Conservation (phyloP, 2,888 invertebrate genomes). For the Drosophila austrosaltans region DNA sequence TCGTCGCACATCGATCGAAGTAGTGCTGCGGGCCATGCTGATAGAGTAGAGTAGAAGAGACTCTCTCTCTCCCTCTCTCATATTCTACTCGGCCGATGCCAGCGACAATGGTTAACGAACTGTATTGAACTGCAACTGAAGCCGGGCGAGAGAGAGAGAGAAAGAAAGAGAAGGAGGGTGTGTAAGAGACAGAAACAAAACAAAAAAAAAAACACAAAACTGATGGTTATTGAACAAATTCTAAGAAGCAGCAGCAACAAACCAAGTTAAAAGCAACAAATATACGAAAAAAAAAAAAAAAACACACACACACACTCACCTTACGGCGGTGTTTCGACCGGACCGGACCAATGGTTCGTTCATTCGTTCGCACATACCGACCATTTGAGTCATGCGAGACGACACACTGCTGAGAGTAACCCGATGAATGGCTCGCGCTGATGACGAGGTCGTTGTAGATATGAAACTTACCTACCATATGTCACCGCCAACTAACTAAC, state of each 20-base stretch:
- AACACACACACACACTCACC: conserved; percentile 1
- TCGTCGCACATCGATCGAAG: conserved; percentile 3
- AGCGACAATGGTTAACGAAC: conserved; percentile 59
- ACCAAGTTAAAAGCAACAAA: conserved; percentile 18
- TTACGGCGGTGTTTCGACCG: conserved; percentile 15
- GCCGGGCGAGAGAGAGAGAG: not conserved
- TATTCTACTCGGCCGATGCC: not conserved
- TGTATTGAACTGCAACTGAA: conserved; percentile 55
- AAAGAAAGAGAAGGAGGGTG: not conserved
- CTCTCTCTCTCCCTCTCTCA: not conserved
- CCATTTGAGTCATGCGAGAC: conserved; percentile 64
- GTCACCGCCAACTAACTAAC: conserved; percentile 42
- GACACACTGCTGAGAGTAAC: not conserved
- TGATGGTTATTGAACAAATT: conserved; percentile 28
- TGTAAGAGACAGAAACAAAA: conserved; percentile 15
- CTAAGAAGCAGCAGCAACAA: conserved; percentile 37
- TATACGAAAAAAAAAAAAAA: not conserved
- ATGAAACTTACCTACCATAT: conserved; percentile 41
- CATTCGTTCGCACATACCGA: conserved; percentile 51
- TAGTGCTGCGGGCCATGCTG: conserved; percentile 3
- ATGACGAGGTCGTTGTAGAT: conserved; percentile 3
- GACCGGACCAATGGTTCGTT: too few relatives aligned
- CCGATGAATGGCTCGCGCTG: conserved; percentile 10
- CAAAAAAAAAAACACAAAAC: conserved; percentile 11
- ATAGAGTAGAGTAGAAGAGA: not conserved